A percentile compares a stretch with the other conserved stretches of the same genome.
These are phyloP conservation scores for Sterrhoptilus dennistouni DNA, from an alignment of 2,113 vertebrate species.

Conservation along the genomic window DNA sequence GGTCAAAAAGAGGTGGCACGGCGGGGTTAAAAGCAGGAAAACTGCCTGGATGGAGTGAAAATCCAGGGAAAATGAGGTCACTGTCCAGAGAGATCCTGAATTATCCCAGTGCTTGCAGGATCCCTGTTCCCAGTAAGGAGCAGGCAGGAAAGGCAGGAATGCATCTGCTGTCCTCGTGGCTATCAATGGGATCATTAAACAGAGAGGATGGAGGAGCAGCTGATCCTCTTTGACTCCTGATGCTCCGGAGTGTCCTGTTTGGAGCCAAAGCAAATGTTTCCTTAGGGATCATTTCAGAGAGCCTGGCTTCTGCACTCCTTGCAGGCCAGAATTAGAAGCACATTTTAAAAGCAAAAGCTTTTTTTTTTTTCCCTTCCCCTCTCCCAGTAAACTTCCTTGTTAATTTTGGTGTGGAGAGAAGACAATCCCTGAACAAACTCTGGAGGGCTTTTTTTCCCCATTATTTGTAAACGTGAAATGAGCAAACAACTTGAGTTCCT, in stretches of 20 bases:
- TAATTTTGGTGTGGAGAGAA: not conserved
- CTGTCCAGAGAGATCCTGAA: not conserved
- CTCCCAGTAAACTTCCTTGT: not conserved
- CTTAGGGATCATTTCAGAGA: conserved; percentile 39
- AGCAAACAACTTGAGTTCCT: not conserved
- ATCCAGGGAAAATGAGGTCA: not conserved
- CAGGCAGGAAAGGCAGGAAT: not conserved
- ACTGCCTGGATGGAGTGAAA: not conserved
- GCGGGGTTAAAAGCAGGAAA: not conserved
- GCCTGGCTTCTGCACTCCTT: not conserved
- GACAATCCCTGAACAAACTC: not conserved
- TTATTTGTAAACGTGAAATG: not conserved
- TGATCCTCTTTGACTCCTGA: conserved; percentile 14
- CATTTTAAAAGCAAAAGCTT: not conserved
- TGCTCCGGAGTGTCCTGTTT: not conserved
- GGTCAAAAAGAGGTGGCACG: not conserved
- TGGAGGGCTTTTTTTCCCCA: not conserved
- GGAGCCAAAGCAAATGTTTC: conserved; percentile 63
- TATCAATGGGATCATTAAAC: not conserved
- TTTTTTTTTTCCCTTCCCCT: accelerated
- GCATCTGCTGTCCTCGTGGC: not conserved
- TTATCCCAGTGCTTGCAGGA: accelerated
- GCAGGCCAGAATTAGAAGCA: conserved; percentile 10
- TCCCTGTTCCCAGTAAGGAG: not conserved
- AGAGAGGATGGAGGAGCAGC: not conserved